Evolutionary conservation across 2,888 invertebrate species (phyloP), one percentile per base, ranked within the genome.

Genomic region (Orthosia gothica): DNA sequence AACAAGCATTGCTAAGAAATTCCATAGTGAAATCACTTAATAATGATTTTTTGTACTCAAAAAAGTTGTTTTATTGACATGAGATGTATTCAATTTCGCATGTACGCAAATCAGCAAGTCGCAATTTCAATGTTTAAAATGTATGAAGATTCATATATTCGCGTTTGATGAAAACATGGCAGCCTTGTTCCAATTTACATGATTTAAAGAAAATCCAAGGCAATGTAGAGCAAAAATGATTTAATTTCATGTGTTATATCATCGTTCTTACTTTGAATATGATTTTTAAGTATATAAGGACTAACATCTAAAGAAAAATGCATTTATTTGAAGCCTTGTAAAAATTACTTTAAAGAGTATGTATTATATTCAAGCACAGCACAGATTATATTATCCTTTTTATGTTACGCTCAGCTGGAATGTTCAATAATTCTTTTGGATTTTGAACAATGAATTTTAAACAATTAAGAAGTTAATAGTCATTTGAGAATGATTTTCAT

Each of bases 121-220:
- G 63, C 63, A 0, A 63, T 26, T 32, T 13, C 12, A 73, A 52
- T 50, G 7, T 65, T 49, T 45, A 3, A n/a, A 63, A 61, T 55
- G 13, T 26, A 62, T 57, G 20, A n/a, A 32, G 4, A 74, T 65
- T 40, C 3, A 74, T 61, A 18, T 26, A 75, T 69, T 66, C 65
- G 69, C 69, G 2, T 5, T 61, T 49, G 11, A 68, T 16, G 26
- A 13, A 69, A 40, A 64, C 32, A 70, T 23, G 20, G 57, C 5
- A 59, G 45, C 58, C 45, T 78, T 55, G 58, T 61, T 50, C 32
- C 52, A 57, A 49, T 65, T 52, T 40, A 23, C 23, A 40, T 47
- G 50, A 59, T 50, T 26, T 7, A 16, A 15, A 23, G n/a, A 49
- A 26, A 52, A 61, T 12, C 23, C 49, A 23, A 40, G 13, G n/a